Evolutionary conservation across 1,140 invertebrate species (phyloP), one percentile per base, ranked within the genome.

Genomic region (Cydia strobilella): DNA sequence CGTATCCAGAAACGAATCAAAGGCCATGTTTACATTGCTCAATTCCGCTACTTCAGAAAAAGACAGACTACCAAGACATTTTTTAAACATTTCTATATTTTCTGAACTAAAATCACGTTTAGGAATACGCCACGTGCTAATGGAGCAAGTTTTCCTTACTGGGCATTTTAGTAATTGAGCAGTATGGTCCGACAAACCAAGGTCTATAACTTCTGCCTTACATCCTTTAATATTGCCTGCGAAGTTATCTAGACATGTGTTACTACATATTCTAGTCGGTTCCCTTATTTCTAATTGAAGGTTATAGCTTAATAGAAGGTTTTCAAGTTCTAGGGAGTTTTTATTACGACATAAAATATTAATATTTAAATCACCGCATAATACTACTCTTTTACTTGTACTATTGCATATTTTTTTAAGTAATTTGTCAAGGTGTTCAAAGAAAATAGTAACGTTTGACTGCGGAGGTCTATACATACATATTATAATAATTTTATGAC

Each of bases 391-490:
- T 15, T 48, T 48, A 48, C 13, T 48, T 15, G 45, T 48, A 12
- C 3, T 15, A 15, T 15, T 13, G 13, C 45, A 48, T 48, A 15
- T 13, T 48, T 48, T 48, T 15, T 15, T 48, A 48, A 48, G 45
- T 3, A 48, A 48, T 48, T 13, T 48, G 3, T 48, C 13, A 15
- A 48, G 15, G 13, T 48, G 45, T 48, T 35, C 20, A 12, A 48
- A 48, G 13, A 13, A 48, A 48, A 13, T 3, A 13, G 10, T 48
- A 48, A 48, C 13, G 13, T 63, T 65, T 13, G 13, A n/a, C 42
- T 74, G 25, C 42, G 73, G 73, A 6, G 63, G 54, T 42, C 54
- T 74, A 45, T 74, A 74, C 35, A 74, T 13, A 23, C 73, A 74
- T 1, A 74, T 18, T 12, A 74, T 25, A 15, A 42, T 73, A 27